A percentile compares a stretch with the other conserved stretches of the same genome.
These are phyloP conservation scores for Pholis gunnellus DNA, from an alignment of 2,113 vertebrate genomes.

Conservation along the genomic window DNA sequence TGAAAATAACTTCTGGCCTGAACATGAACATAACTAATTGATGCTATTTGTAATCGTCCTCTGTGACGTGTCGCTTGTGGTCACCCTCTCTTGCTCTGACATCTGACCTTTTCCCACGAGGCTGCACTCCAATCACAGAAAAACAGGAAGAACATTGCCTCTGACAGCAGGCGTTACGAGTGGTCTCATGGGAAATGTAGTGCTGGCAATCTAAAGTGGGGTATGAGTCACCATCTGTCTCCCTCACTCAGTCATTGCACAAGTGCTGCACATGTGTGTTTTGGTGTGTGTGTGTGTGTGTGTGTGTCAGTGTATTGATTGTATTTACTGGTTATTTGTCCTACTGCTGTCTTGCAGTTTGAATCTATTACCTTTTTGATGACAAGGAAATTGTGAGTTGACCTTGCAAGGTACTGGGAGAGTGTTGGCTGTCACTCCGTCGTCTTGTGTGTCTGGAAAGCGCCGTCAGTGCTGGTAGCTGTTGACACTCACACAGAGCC, in stretches of 20 bases:
- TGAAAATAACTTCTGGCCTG: conserved; percentile 23
- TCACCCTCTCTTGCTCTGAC: conserved; percentile 59
- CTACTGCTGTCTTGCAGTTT: conserved; percentile 27
- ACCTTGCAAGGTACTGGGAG: conserved; percentile 62
- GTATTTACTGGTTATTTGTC: conserved; percentile 34
- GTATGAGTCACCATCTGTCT: conserved; percentile 82
- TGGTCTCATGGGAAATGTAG: conserved; percentile 84
- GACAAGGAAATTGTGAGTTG: conserved; percentile 55
- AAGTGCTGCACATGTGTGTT: conserved; percentile 50
- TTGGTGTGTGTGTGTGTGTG: conserved; percentile 15
- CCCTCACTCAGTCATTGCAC: conserved; percentile 64
- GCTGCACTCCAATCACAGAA: conserved; percentile 71
- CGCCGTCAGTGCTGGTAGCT: conserved; percentile 18
- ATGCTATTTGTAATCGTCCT: conserved; percentile 32
- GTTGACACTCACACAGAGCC: conserved; percentile 27
- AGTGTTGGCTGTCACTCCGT: conserved; percentile 28
- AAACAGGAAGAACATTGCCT: conserved; percentile 79
- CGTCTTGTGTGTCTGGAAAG: conserved; percentile 20
- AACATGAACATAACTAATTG: conserved; percentile 26
- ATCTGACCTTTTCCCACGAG: conserved; percentile 74
- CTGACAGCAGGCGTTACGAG: conserved; percentile 78
- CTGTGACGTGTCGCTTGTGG: conserved; percentile 41
- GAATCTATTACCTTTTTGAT: conserved; percentile 50
- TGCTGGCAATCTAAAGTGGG: conserved; percentile 76
- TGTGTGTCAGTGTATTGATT: conserved; percentile 29